These are phyloP conservation scores for Hemibagrus wyckioides DNA, from an alignment of 2,113 vertebrate species.

Conservation along the genomic window DNA sequence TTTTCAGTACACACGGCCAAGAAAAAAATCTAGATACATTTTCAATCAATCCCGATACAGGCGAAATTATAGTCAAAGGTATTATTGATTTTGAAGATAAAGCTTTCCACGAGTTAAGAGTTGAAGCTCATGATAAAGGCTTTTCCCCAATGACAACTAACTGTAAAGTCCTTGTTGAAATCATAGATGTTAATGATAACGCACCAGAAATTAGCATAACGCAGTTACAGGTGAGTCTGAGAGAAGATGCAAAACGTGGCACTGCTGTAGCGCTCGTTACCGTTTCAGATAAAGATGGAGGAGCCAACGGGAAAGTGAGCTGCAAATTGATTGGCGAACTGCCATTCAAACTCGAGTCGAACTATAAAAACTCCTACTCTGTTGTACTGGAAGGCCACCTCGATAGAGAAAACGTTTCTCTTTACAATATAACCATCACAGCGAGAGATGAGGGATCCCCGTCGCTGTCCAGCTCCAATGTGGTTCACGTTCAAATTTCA, in stretches of 20 bases:
- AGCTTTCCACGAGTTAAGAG: conserved; percentile 64
- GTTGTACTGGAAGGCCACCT: conserved; percentile 45
- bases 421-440: conserved; percentile 60
- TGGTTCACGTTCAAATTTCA: conserved; percentile 57
- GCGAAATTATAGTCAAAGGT: conserved; percentile 52
- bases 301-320: conserved; percentile 62
- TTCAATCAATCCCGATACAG: conserved; percentile 22
- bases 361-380: conserved; percentile 53
- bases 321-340: conserved; percentile 45
- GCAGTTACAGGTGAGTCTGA: conserved; percentile 65
- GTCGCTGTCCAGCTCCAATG: conserved; percentile 47
- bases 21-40: conserved; percentile 40
- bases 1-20: conserved; percentile 37
- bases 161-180: conserved; percentile 65
- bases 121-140: conserved; percentile 65
- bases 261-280: conserved; percentile 73
- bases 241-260: conserved; percentile 68
- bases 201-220: conserved; percentile 68
- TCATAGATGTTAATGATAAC: conserved; percentile 75
- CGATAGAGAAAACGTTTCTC: conserved; percentile 59
- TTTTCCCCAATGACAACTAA: conserved; percentile 36
- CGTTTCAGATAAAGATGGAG: conserved; percentile 71
- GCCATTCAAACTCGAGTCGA: conserved; percentile 55
- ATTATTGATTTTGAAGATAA: conserved; percentile 68
- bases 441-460: conserved; percentile 54